Evolutionary conservation across 2,113 vertebrate genomes (phyloP), one percentile per base, ranked within the genome.

Genomic region (Vimba vimba): DNA sequence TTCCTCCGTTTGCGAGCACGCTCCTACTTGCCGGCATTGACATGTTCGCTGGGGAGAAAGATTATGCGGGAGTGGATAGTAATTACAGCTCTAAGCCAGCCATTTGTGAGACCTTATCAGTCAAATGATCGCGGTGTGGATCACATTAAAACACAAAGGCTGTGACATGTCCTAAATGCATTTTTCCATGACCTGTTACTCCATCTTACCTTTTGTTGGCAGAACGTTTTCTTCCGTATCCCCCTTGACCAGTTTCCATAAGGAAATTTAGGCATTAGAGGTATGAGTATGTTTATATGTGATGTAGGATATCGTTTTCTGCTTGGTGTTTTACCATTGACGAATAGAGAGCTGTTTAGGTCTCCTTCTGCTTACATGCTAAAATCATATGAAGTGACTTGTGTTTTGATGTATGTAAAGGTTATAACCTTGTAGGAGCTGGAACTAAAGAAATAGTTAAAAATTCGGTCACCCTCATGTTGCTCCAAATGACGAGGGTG

Each of bases 61-160:
- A 76, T 91, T 25, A 85, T 55, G 8, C 79, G 88, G 91, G 92
- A 91, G 86, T 88, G 85, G 90, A 73, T 87, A 83, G 25, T 89
- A 91, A 94, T 93, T 93, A 87, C 79, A 87, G 68, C 90, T 92
- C 85, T 90, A 78, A 87, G 87, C 86, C 83, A 85, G 88, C 86
- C 87, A 81, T 89, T 85, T 83, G 39, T 71, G 90, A 88, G 87
- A 10, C 85, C 47, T 88, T 92, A 92, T 93, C 89, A 88, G 88
- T 57, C 11, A 5, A 30, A 62, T 79, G 74, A 91, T 92, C 84
- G 12, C 81, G 47, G 87, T 47, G 78, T 81, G 55, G 85, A 66
- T 86, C 68, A 82, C 57, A 69, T 86, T 82, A 76, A 50, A 74
- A 80, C 45, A 73, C 50, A 62, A 64, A 57, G 80, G 27, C 25